phyloP scores from a whole-genome alignment of 1,140 invertebrate genomes.

The Lordiphosa collinella region DNA sequence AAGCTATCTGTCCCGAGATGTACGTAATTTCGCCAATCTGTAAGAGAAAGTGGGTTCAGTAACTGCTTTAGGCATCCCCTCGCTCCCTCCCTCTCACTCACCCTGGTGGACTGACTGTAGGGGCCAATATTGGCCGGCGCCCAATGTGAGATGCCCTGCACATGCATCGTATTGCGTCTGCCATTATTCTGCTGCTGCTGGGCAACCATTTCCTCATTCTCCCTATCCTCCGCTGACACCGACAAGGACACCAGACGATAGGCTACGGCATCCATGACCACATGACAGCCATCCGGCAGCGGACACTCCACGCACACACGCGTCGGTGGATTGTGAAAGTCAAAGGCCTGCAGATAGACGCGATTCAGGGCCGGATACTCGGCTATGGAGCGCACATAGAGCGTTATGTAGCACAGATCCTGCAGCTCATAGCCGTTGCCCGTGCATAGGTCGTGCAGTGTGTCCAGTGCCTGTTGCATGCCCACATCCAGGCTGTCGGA shows the following conservation, averaged over 20 bases:
- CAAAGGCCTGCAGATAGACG: slow-evolving; percentile 87
- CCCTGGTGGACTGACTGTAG: slow-evolving; percentile 94
- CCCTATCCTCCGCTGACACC: slow-evolving; percentile 39
- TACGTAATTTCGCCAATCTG: slow-evolving; percentile 88
- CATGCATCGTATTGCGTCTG: slow-evolving; percentile 87
- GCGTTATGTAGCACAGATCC: slow-evolving; percentile 88
- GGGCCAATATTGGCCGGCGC: slow-evolving; percentile 97
- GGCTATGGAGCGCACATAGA: slow-evolving; percentile 91
- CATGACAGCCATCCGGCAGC: slow-evolving; percentile 85
- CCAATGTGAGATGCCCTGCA: slow-evolving; percentile 97
- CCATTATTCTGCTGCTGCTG: slow-evolving; percentile 42
- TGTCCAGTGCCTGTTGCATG: slow-evolving; percentile 64
- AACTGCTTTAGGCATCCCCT: too few species aligned
- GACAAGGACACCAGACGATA: slow-evolving; percentile 79
- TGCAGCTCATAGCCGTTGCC: slow-evolving; percentile 82
- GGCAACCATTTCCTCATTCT: slow-evolving; percentile 36
- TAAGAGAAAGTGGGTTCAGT: not conserved
- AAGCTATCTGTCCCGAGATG: slow-evolving; percentile 94
- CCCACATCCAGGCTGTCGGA: slow-evolving; percentile 49
- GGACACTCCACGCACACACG: slow-evolving; percentile 92
- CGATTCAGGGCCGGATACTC: slow-evolving; percentile 89
- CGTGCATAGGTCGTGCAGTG: slow-evolving; percentile 45
- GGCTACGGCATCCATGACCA: slow-evolving; percentile 89
- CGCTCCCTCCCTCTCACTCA: too few species aligned
- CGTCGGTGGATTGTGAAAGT: slow-evolving; percentile 91